Evolutionary conservation across 92 coral and sea anemone species (phyloP), one percentile per base, ranked within the genome.

Genomic region (Parazoanthus swiftii): DNA sequence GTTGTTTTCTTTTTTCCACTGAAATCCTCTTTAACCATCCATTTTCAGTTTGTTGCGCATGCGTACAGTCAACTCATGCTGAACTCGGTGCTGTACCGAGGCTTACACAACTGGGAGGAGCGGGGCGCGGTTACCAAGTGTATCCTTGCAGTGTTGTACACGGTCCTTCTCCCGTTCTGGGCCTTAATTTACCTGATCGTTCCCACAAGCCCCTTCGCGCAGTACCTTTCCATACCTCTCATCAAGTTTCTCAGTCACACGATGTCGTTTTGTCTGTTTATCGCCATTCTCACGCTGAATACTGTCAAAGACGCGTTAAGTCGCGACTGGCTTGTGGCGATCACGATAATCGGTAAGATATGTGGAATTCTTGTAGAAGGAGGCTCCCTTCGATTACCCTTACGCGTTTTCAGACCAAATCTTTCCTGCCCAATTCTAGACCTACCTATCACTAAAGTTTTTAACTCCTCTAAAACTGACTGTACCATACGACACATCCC

Each of bases 201-300:
- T 13, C 96, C 94, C 6, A 46, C 81, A 21, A 89, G 87, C 86
- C 39, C 74, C 56, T 73, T 94, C 50, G 83, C 91, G 42, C 81
- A 80, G 76, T 89, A 86, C 77, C 86, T 95, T 87, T 65, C 89
- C 0, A 86, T 94, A 38, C 98, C 98, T 43, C 89, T 92, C 85
- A 91, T 91, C 44, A 95, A 95, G 90, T 95, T 95, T 79, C 33
- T 91, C 70, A 91, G 93, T 23, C 94, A 95, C 48, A 81, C 91
- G 15, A 56, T 90, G 50, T 94, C 96, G 9, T 95, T 94, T 79
- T 29, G 87, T 21, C 83, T 94, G 92, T 95, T 95, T 83, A 56
- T 95, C 74, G 87, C 76, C 33, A 76, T 95, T 70, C 73, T 95
- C 77, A 81, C 85, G 5, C 80, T 89, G 18, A 89, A 95, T 54